phyloP scores from a whole-genome alignment of 2,797 vertebrate genomes.

The Taenioides sp. region DNA sequence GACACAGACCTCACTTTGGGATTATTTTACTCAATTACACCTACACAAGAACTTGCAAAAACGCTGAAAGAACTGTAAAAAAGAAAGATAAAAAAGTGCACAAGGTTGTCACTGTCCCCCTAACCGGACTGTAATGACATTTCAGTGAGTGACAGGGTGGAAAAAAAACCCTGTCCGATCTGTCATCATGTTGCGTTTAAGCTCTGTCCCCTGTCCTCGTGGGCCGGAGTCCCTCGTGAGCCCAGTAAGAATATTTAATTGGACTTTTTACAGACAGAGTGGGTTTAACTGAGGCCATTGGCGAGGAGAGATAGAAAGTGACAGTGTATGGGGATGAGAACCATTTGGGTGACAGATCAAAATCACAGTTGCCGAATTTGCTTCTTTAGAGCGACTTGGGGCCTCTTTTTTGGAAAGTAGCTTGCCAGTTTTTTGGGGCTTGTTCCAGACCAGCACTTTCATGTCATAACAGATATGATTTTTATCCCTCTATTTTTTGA shows the following conservation, averaged over 20 bases:
- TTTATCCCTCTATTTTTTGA: no score
- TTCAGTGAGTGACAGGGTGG: conserved; percentile 34
- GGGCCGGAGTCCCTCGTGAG: conserved; percentile 43
- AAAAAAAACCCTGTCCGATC: conserved; percentile 38
- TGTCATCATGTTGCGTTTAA: conserved; percentile 43
- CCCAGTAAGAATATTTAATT: conserved; percentile 59
- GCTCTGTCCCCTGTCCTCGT: conserved; percentile 30
- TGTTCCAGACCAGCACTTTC: no score
- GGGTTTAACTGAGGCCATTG: conserved; percentile 48
- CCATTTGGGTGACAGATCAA: conserved; percentile 52
- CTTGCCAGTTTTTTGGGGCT: no score
- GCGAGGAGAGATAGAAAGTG: conserved; percentile 48
- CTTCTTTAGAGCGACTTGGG: no score
- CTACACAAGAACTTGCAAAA: conserved; percentile 18
- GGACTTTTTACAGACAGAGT: conserved; percentile 33
- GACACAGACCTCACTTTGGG: conserved; percentile 18
- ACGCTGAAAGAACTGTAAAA: conserved; percentile 14
- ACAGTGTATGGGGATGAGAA: conserved; percentile 60
- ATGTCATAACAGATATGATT: no score
- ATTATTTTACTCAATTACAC: conserved; percentile 47
- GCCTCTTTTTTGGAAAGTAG: no score
- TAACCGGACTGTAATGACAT: conserved; percentile 38
- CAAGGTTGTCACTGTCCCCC: conserved; percentile 27
- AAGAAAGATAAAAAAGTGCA: conserved; percentile 19
- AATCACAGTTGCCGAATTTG: conserved; percentile 1